Base-by-base conservation (phyloP, 2,797 vertebrate genomes). In the Alcedo quadribrachys region DNA sequence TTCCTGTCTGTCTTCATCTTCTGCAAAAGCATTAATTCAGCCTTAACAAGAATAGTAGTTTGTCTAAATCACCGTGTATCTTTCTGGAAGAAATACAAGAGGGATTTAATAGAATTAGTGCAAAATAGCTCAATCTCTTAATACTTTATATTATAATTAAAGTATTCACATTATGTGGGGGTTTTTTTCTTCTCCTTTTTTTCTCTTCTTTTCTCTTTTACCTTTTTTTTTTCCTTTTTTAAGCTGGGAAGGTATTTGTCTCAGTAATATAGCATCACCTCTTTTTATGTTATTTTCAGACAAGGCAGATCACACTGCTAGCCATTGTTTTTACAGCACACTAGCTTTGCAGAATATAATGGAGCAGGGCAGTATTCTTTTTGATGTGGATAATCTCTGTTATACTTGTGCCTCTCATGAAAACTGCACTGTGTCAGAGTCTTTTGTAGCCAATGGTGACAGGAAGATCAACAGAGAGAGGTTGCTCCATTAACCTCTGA, bases 401-500 rank as follows among this genome's bases (percentile, higher is more conserved):
- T 91, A 77, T 82, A 80, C 95, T 96, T 95, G 89, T 93, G 94
- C 75, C 89, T 95, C 70, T 85, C 70, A 85, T 90, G 92, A 96
- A 96, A 95, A 95, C 80, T 91, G 94, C 89, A 65, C 79, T 96
- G 75, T 93, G 85, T 88, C 90, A 94, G 93, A 91, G 87, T 50
- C 66, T 92, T 94, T 92, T 92, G 85, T 95, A 94, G 89, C 74
- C 85, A 95, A 86, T 51, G 83, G 82, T 92, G 91, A 84, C 90
- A 93, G 93, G 92, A 94, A 97, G 94, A 96, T 94, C 89, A 95
- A 91, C 92, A 40, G 32, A 96, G 74, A 78, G 81, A 94, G 95
- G 94, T 94, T 96, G 94, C 90, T 96, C 93, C 90, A 93, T 90
- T 95, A 96, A 97, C 97, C 94, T 94, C 96, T 96, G 81, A 85